Conservation (phyloP, 2,113 vertebrate species). For the Bothrops jararaca region DNA sequence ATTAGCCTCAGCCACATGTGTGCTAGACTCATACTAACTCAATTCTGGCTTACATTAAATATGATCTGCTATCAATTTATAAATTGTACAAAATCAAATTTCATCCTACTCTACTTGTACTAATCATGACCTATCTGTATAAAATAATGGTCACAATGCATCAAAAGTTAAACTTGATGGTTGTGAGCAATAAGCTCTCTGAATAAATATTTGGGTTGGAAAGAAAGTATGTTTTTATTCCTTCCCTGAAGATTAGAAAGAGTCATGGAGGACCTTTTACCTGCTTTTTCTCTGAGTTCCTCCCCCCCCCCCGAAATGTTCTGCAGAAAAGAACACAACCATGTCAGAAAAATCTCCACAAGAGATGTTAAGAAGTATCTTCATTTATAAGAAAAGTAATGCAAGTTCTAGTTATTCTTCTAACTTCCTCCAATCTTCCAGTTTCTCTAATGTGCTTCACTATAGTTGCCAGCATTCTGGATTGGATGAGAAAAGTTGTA, state of each 20-base stretch:
- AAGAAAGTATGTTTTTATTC: not conserved
- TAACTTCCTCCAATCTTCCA: not conserved
- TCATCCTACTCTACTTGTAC: not conserved
- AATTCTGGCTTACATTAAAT: not conserved
- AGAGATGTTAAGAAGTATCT: not conserved
- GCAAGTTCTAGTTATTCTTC: not conserved
- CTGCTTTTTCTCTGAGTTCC: not conserved
- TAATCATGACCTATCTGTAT: not conserved
- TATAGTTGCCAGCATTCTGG: not conserved
- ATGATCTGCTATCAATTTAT: not conserved
- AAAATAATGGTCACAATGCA: conserved; percentile 27
- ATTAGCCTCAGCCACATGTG: not conserved
- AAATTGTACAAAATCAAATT: not conserved
- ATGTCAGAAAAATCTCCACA: not conserved
- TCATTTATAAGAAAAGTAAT: not conserved
- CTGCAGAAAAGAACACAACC: not conserved
- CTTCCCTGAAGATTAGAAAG: not conserved
- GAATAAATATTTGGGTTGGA: conserved; percentile 41
- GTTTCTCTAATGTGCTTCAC: not conserved
- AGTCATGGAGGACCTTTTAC: not conserved
- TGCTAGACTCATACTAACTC: not conserved
- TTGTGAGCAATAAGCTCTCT: conserved; percentile 34
- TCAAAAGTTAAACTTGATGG: conserved; percentile 37
- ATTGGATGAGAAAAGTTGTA: not conserved
- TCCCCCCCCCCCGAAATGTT: not conserved